These are phyloP conservation scores for Gymnosoma rotundatum DNA, from an alignment of 2,888 invertebrate species.

Conservation along the genomic window DNA sequence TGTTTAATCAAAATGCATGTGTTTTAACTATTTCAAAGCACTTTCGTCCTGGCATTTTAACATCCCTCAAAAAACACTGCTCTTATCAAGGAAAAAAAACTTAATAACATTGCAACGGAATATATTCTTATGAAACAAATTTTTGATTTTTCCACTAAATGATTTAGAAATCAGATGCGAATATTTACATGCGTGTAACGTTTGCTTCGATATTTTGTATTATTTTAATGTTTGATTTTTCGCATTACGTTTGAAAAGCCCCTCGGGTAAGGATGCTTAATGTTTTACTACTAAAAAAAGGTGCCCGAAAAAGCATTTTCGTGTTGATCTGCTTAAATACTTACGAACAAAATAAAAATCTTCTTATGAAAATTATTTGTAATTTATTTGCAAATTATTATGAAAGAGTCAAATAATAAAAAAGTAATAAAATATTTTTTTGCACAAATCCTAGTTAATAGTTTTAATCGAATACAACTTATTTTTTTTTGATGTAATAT, in stretches of 20 bases:
- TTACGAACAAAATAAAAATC: conserved; percentile 6
- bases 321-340: conserved; percentile 35
- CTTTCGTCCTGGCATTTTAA: conserved; percentile 44
- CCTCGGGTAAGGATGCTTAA: conserved; percentile 23
- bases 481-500: too few species aligned
- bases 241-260: not conserved
- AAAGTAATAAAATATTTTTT: too few species aligned
- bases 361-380: not conserved
- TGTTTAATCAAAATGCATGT: conserved; percentile 61
- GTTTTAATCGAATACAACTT: too few species aligned
- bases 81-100: not conserved
- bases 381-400: not conserved
- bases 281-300: not conserved
- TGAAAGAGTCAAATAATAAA: too few species aligned
- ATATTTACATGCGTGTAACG: not conserved
- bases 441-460: too few species aligned
- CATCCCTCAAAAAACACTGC: conserved; percentile 47
- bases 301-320: conserved; percentile 1
- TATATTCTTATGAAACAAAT: not conserved
- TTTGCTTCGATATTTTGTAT: not conserved
- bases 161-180: conserved; percentile 42
- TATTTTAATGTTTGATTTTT: conserved; percentile 3
- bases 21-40: conserved; percentile 42
- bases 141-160: conserved; percentile 33
- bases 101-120: not conserved